Evolutionary conservation across 1,140 invertebrate genomes (phyloP), one percentile per base, ranked within the genome.

Genomic region (Papilio xuthus): DNA sequence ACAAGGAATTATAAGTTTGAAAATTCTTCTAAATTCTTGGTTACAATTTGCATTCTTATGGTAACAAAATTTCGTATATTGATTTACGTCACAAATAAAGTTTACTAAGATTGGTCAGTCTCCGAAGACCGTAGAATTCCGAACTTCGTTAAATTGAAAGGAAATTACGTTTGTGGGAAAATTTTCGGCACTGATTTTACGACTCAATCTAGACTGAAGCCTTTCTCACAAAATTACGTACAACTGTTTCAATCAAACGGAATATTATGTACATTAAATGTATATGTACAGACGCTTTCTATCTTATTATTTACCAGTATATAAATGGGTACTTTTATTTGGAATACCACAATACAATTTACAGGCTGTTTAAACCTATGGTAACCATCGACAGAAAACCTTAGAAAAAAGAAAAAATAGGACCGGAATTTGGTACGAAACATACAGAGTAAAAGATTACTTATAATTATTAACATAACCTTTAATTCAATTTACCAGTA

Each of bases 101-200:
- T 60, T 60, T 60, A 60, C 23, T 28, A 60, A 60, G 23, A 26
- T 60, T 60, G 56, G 56, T 60, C 56, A 60, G 56, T 60, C 56
- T 26, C 23, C 20, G 23, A 60, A 60, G 20, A 26, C 56, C 56
- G 56, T 60, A 23, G 56, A 60, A 28, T 23, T 10, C 0, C 23
- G 9, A 60, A 3, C 9, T 26, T 26, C 56, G 23, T 60, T 26
- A 60, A 9, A 60, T 60, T 28, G 56, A 60, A 60, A 60, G 56
- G 56, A 60, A 26, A 60, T 8, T 56, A 56, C 20, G 56, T 60
- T 60, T 60, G 56, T 9, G 56, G 56, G 56, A 60, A 23, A 60
- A 60, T 60, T 60, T 60, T 60, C 56, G 56, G 56, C 56, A 60
- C 50, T n/a, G 50, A 60, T 26, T 26, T 60, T 60, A 60, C 26